Evolutionary conservation across 2,888 invertebrate genomes (phyloP).

Genomic region (Cataglyphis rosenhaueri): DNA sequence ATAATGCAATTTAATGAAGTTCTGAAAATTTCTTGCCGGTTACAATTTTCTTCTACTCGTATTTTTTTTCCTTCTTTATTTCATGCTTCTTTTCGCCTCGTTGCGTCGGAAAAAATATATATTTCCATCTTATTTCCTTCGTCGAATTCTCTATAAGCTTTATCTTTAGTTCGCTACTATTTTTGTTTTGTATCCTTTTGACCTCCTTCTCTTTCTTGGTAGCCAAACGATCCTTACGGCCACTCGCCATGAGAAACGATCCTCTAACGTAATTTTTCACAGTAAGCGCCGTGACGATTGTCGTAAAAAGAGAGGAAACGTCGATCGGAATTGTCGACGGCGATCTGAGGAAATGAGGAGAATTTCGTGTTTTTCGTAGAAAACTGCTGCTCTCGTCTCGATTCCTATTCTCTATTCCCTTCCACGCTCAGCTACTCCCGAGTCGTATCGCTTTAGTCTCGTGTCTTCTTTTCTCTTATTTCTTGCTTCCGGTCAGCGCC

Average conservation of each 20-base stretch:
- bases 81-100: not conserved
- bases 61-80: not conserved
- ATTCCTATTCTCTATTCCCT: slow-evolving; percentile 59
- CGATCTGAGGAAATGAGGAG: slow-evolving; percentile 51
- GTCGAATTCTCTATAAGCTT: slow-evolving; percentile 15
- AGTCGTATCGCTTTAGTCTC: slow-evolving; percentile 59
- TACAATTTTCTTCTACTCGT: not conserved
- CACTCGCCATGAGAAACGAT: slow-evolving; percentile 49
- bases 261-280: slow-evolving; percentile 55
- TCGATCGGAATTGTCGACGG: slow-evolving; percentile 53
- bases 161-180: slow-evolving; percentile 15
- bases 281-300: slow-evolving; percentile 46
- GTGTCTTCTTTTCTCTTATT: slow-evolving; percentile 52
- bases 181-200: slow-evolving; percentile 23
- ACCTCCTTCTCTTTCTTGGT: slow-evolving; percentile 17
- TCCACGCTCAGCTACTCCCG: slow-evolving; percentile 51
- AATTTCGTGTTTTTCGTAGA: slow-evolving; percentile 52
- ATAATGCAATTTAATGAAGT: not conserved
- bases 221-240: slow-evolving; percentile 49
- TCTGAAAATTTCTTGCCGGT: not conserved
- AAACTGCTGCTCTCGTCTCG: slow-evolving; percentile 48
- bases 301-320: slow-evolving; percentile 51
- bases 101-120: not conserved
- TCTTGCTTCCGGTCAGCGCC: slow-evolving; percentile 65
- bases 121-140: not conserved